Conservation (phyloP, 2,888 invertebrate species). For the Drosophila paucipuncta region DNA sequence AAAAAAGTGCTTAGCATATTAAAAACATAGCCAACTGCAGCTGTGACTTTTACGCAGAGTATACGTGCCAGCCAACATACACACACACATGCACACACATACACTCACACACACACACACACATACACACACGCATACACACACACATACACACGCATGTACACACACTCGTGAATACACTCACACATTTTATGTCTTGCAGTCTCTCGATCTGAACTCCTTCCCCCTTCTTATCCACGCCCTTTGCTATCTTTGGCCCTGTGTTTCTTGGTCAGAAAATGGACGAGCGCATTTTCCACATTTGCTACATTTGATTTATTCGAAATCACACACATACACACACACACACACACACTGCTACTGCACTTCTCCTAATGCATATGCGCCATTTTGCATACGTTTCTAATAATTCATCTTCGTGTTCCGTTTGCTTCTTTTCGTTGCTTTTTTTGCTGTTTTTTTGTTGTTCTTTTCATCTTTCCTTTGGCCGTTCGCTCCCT, state of each 20-base stretch:
- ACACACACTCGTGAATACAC: neutral
- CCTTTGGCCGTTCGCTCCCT: neutral
- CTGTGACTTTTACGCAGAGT: conserved; percentile 53
- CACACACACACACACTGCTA: conserved; percentile 11
- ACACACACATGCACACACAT: neutral
- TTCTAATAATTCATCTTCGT: conserved; percentile 72
- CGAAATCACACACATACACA: conserved; percentile 20
- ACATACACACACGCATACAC: neutral
- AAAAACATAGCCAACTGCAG: conserved; percentile 74
- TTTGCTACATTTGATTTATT: conserved; percentile 69
- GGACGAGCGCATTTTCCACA: conserved; percentile 53
- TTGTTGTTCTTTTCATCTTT: neutral
- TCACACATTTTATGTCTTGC: conserved; percentile 18
- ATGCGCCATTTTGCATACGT: conserved; percentile 75
- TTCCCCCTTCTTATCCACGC: neutral
- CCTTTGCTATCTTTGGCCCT: conserved; percentile 32
- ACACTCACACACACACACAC: neutral
- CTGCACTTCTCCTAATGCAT: conserved; percentile 57
- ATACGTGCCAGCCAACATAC: conserved; percentile 53
- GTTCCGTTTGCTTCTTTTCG: conserved; percentile 33
- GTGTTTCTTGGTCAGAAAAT: conserved; percentile 54
- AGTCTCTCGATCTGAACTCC: neutral
- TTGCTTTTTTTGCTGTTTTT: conserved; percentile 13
- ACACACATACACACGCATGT: neutral
- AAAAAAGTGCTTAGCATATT: conserved; percentile 74